phyloP scores from a whole-genome alignment of 2,113 vertebrate genomes.

The Stigmatopora nigra region DNA sequence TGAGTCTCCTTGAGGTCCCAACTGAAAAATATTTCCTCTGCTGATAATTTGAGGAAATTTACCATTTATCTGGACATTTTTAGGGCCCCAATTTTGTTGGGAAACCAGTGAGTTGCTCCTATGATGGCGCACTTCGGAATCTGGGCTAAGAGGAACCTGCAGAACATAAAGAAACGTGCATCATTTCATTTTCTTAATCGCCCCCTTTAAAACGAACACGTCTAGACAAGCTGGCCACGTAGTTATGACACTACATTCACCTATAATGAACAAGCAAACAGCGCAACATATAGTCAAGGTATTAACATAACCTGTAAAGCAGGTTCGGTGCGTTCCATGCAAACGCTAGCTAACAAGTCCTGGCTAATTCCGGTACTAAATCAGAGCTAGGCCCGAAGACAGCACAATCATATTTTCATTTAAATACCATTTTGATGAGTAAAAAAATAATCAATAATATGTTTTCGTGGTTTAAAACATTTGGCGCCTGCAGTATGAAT shows the following conservation, averaged over 20 bases:
- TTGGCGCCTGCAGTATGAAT: not conserved
- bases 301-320: not conserved
- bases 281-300: not conserved
- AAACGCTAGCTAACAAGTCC: not conserved
- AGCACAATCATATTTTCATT: not conserved
- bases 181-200: not conserved
- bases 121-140: slow-evolving; percentile 34
- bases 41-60: not conserved
- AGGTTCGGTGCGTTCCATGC: not conserved
- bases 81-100: not conserved
- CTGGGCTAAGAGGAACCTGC: slow-evolving; percentile 26
- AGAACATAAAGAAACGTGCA: slow-evolving; percentile 4
- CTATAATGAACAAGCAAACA: not conserved
- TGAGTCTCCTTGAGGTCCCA: not conserved
- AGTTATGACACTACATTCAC: not conserved
- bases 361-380: not conserved
- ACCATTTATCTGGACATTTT: not conserved
- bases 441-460: not conserved
- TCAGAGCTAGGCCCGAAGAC: not conserved
- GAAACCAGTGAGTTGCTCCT: slow-evolving; percentile 5
- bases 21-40: slow-evolving; percentile 3
- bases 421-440: too few species aligned
- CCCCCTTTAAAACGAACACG: too few species aligned
- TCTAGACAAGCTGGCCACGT: not conserved
- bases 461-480: not conserved